Conservation (phyloP, 1,140 invertebrate genomes). For the Idris sp. region DNA sequence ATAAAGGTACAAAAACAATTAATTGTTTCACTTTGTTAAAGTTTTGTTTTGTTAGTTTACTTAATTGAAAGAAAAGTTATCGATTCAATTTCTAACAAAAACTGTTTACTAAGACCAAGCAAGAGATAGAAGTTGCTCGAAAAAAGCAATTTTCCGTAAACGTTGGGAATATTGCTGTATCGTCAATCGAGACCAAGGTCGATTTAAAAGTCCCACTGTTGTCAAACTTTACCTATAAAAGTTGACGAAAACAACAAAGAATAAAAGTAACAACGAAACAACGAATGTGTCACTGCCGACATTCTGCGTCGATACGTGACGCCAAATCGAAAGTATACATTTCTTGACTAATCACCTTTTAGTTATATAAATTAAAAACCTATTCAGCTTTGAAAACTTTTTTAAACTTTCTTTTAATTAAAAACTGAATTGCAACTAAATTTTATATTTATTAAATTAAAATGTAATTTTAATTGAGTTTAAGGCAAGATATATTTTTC, state of each 20-base stretch:
- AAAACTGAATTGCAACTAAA: no score
- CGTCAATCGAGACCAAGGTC: no score
- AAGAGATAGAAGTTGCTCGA: constrained; percentile 47
- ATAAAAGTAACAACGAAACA: constrained; percentile 67
- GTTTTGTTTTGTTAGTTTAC: no score
- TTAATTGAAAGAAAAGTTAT: no score
- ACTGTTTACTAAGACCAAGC: constrained; percentile 11
- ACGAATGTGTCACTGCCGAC: constrained; percentile 52
- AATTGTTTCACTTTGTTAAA: no score
- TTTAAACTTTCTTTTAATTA: no score
- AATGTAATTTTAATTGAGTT: no score
- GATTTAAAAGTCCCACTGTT: constrained; percentile 53
- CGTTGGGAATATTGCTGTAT: constrained; percentile 58
- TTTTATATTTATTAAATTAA: no score
- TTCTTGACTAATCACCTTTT: constrained; percentile 52
- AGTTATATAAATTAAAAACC: constrained; percentile 35
- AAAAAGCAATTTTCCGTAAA: constrained; percentile 71
- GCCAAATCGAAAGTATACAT: constrained; percentile 50
- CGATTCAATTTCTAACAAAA: constrained; percentile 4
- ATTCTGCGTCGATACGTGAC: constrained; percentile 55
- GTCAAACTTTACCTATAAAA: constrained; percentile 73
- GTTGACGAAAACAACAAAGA: constrained; percentile 64
- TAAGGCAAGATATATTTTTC: no score
- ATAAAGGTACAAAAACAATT: no score
- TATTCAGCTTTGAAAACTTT: no score